These are phyloP conservation scores for Liolophura sinensis DNA, from an alignment of 1,140 invertebrate species.

Conservation along the genomic window DNA sequence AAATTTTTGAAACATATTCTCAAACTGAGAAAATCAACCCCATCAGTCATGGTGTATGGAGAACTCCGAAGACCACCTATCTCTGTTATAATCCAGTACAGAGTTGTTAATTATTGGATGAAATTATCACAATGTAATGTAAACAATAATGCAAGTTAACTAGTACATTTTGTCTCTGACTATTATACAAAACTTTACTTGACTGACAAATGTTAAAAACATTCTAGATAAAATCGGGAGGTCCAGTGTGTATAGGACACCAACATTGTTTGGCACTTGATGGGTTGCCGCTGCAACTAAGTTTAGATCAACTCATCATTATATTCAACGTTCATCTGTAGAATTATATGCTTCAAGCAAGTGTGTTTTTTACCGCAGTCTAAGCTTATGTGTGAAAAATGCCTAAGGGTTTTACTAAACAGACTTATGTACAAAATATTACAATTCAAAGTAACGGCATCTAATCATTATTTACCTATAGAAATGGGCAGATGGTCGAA, in stretches of 20 bases:
- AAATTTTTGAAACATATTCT: too few species aligned
- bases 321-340: constrained; percentile 4
- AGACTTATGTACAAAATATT: not conserved
- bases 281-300: not conserved
- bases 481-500: constrained; percentile 11
- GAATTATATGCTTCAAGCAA: constrained; percentile 5
- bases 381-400: not conserved
- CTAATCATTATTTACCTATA: constrained; percentile 8
- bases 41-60: constrained; percentile 12
- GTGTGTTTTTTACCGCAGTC: constrained; percentile 4
- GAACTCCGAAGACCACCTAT: constrained; percentile 9
- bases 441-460: constrained; percentile 4
- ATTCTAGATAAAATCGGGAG: constrained; percentile 9
- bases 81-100: constrained; percentile 4
- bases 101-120: constrained; percentile 12
- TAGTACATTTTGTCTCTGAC: constrained; percentile 1
- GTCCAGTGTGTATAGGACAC: constrained; percentile 1
- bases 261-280: not conserved
- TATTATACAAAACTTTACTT: not conserved
- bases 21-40: constrained; percentile 9
- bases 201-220: constrained; percentile 8
- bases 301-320: not conserved
- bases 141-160: constrained; percentile 1
- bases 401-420: not conserved
- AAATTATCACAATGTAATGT: not conserved